Base-by-base conservation (phyloP, 2,888 invertebrate species). In the Cheilosia scutellata region DNA sequence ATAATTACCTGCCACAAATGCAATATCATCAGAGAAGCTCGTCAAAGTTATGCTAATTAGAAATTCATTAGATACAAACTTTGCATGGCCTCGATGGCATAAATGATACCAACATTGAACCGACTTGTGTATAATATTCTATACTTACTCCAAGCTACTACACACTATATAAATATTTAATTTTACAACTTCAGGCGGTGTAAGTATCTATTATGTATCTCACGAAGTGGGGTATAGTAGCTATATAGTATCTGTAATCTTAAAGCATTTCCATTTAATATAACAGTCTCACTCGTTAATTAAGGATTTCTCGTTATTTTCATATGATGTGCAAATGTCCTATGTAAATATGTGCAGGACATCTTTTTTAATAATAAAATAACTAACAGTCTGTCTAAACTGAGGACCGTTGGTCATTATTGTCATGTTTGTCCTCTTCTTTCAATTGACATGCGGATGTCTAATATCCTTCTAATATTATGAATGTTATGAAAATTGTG, bases 1-100 rank as follows among this genome's bases (percentile, higher is more conserved):
- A 84, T 84, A 84, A 84, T 79, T 84, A 79, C 79, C 70, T 37
- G 37, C 11, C 71, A 75, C 75, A 84, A 79, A 84, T 84, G 75
- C 74, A 84, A 79, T 84, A 79, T 75, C 57, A 47, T 20, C 29
- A 71, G 75, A 70, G 66, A 65, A 62, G 68, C 53, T 70, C 49
- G 68, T 75, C 37, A 70, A 68, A 70, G 79, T 75, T 79, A 75
- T 65, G 63, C 74, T 79, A 65, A 84, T 84, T 84, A 84, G 75
- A 79, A 71, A 75, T 84, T 74, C 78, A 84, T 84, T 84, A 84
- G 63, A 79, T 60, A 57, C 74, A 74, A 25, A 47, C 65, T 44
- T 77, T 74, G 55, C 68, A 74, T 65, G 40, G 29, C 58, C 33
- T 40, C 31, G 5, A 53, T 47, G 57, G 31, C 44, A 29, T 31